Evolutionary conservation across 2,797 vertebrate genomes (phyloP).

Genomic region (Pteronotus mesoamericanus): DNA sequence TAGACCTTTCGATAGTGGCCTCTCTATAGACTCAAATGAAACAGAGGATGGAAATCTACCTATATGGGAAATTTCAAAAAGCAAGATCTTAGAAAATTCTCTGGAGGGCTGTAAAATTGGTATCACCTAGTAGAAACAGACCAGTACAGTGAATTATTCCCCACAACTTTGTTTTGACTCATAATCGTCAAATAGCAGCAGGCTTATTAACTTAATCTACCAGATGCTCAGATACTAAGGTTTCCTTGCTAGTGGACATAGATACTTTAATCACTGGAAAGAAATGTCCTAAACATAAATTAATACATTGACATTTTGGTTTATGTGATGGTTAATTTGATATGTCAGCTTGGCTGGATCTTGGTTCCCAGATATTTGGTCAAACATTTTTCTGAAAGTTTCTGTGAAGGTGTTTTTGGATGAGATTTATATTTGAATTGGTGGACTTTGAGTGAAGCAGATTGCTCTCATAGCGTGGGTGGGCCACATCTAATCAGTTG

Average conservation of each 20-base stretch:
- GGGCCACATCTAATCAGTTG: background rate
- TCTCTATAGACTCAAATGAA: background rate
- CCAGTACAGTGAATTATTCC: background rate
- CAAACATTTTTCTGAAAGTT: background rate
- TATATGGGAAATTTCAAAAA: background rate
- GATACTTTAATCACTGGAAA: conserved; percentile 46
- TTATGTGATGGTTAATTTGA: background rate
- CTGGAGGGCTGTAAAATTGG: background rate
- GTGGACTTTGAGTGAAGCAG: background rate
- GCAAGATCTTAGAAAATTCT: background rate
- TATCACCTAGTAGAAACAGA: background rate
- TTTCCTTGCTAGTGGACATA: background rate
- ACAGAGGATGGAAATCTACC: background rate
- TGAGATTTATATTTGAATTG: background rate
- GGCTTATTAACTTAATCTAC: conserved; percentile 30
- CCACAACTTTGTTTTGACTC: background rate
- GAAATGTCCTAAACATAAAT: conserved; percentile 24
- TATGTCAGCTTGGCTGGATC: background rate
- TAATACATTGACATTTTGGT: conserved; percentile 37
- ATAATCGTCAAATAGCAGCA: conserved; percentile 5
- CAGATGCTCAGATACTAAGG: background rate
- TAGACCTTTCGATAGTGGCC: background rate
- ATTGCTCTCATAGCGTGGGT: background rate
- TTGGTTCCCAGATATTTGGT: background rate
- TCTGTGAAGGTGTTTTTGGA: background rate